These are phyloP conservation scores for Montifringilla adamsi DNA, from an alignment of 2,113 vertebrate species.

Conservation along the genomic window DNA sequence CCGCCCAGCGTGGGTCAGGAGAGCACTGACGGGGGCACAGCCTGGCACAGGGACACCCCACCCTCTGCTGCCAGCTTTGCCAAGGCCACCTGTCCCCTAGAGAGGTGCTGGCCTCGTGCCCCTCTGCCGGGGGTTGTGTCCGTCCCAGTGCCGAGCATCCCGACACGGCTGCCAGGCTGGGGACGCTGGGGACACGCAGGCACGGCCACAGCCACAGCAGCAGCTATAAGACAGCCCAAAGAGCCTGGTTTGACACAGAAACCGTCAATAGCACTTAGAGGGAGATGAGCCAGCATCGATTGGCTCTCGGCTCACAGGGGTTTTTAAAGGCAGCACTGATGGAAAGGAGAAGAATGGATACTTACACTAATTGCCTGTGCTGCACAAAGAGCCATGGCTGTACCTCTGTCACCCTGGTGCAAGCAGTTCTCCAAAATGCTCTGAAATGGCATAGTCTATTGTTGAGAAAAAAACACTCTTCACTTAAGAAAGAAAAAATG, in stretches of 20 bases:
- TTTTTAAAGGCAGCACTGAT: not conserved
- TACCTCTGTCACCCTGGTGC: not conserved
- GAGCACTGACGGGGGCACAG: accelerated
- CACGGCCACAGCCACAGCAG: accelerated
- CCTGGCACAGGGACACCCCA: accelerated
- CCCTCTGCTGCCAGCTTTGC: not conserved
- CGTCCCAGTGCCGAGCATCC: accelerated
- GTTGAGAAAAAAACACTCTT: not conserved
- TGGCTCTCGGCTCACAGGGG: not conserved
- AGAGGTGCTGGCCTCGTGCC: accelerated
- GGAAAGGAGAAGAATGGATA: not conserved
- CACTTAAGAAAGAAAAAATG: not conserved
- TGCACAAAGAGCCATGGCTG: not conserved
- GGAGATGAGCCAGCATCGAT: not conserved
- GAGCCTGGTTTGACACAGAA: not conserved
- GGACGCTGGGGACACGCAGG: not conserved
- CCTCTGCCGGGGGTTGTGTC: accelerated
- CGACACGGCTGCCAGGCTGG: accelerated
- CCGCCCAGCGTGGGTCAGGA: accelerated
- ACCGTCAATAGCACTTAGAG: accelerated
- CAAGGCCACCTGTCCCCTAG: not conserved
- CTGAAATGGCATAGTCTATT: not conserved
- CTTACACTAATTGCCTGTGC: not conserved
- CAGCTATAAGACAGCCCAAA: not conserved
- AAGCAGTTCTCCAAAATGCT: not conserved